phyloP scores from a whole-genome alignment of 2,113 vertebrate species.

The Otis tarda region DNA sequence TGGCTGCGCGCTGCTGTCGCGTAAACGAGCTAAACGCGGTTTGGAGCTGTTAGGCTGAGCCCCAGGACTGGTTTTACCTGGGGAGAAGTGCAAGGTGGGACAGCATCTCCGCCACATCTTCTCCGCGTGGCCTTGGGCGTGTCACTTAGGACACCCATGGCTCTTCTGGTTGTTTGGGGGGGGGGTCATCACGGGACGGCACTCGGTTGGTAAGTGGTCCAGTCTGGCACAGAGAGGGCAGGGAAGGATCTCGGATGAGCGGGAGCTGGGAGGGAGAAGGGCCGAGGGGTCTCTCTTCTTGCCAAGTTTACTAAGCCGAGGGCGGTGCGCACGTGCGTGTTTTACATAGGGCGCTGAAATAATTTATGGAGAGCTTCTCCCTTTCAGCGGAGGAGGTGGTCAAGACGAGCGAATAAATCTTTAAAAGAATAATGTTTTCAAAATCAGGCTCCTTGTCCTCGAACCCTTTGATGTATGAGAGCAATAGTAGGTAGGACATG shows the following conservation, averaged over 20 bases:
- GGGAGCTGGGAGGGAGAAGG: not conserved
- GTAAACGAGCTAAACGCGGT: not conserved
- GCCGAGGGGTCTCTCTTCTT: not conserved
- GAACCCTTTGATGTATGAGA: constrained; percentile 82
- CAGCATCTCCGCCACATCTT: accelerated
- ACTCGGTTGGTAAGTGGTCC: not conserved
- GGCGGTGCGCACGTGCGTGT: not conserved
- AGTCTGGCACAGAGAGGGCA: not conserved
- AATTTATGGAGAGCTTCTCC: constrained; percentile 72
- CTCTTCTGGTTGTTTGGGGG: not conserved
- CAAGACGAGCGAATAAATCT: constrained; percentile 80
- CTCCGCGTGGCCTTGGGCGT: not conserved
- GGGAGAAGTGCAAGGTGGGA: not conserved
- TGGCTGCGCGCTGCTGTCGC: not conserved
- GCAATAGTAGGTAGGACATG: constrained; percentile 77
- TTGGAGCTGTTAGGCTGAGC: not conserved
- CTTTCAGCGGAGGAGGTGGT: constrained; percentile 74
- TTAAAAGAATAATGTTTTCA: constrained; percentile 85
- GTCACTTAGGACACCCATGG: not conserved
- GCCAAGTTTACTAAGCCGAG: not conserved
- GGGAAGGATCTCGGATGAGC: not conserved
- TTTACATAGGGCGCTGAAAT: constrained; percentile 65
- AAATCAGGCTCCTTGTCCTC: constrained; percentile 80
- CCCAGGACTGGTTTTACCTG: not conserved
- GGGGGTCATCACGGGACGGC: accelerated